phyloP scores from a whole-genome alignment of 2,888 invertebrate genomes.

The Ichneumoninae sp. region DNA sequence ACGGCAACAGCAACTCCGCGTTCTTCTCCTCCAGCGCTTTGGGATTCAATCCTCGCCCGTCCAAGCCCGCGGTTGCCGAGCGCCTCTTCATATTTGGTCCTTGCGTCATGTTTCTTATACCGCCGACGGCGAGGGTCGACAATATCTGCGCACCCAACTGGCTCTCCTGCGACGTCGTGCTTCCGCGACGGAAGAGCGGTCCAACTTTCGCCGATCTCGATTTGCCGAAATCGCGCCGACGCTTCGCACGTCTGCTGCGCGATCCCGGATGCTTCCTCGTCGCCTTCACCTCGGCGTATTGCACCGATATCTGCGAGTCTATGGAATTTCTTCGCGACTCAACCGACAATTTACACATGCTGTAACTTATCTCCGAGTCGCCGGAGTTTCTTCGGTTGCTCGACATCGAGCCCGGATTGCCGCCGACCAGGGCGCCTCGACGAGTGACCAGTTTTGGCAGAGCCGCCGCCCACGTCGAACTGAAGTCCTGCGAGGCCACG shows the following conservation, averaged over 20 bases:
- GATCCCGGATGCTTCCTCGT: conserved; percentile 86
- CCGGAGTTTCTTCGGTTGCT: conserved; percentile 86
- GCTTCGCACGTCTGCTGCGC: conserved; percentile 84
- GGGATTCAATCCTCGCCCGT: conserved; percentile 81
- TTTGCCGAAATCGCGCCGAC: conserved; percentile 83
- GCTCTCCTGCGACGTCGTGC: conserved; percentile 93
- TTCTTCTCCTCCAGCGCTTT: conserved; percentile 75
- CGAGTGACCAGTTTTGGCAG: conserved; percentile 94
- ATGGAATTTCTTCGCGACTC: conserved; percentile 94
- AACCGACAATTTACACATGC: conserved; percentile 92
- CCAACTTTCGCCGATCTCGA: conserved; percentile 79
- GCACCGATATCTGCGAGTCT: conserved; percentile 94
- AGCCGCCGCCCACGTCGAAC: conserved; percentile 96
- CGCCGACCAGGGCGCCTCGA: conserved; percentile 92
- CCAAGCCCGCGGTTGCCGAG: conserved; percentile 85
- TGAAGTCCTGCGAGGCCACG: conserved; percentile 92
- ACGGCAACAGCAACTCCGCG: conserved; percentile 78
- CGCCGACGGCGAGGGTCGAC: conserved; percentile 87
- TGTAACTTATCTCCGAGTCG: conserved; percentile 90
- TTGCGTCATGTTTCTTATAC: conserved; percentile 85
- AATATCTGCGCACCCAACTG: conserved; percentile 90
- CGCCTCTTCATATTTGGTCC: conserved; percentile 86
- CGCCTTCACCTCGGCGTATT: conserved; percentile 92
- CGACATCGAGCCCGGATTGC: conserved; percentile 86
- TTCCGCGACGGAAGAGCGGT: conserved; percentile 85